Percentiles rank a stretch among this genome's conserved stretches.
Conservation (phyloP, 2,113 vertebrate species). For the Apus apus region DNA sequence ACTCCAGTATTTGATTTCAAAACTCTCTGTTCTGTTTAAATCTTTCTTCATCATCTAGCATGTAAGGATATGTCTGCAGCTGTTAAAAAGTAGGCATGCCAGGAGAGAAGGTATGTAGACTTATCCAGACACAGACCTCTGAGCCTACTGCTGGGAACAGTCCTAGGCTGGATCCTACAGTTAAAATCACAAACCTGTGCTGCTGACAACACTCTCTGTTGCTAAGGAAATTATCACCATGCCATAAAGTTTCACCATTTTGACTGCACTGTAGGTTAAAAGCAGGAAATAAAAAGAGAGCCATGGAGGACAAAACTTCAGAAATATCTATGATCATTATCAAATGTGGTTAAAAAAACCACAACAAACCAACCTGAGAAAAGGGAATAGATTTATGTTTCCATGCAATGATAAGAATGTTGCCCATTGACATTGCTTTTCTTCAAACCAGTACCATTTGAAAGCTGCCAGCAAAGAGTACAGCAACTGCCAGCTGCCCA, state of each 20-base stretch:
- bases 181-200: background rate
- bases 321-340: background rate
- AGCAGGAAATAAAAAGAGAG: background rate
- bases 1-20: background rate
- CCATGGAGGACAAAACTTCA: background rate
- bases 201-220: slow-evolving; percentile 18
- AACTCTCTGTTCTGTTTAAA: background rate
- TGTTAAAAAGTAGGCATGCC: background rate
- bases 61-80: background rate
- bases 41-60: background rate
- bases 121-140: background rate
- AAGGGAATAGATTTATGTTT: background rate
- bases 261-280: slow-evolving; percentile 36
- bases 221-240: slow-evolving; percentile 40
- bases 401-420: background rate
- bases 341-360: background rate
- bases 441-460: background rate
- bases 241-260: slow-evolving; percentile 34
- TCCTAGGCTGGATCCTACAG: background rate
- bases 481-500: slow-evolving; percentile 21
- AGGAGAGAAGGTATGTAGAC: background rate
- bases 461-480: slow-evolving; percentile 26
- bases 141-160: background rate
- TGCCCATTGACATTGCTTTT: background rate
- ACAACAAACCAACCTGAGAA: background rate